Conservation (phyloP, 2,797 vertebrate genomes). For the Antrozous pallidus region DNA sequence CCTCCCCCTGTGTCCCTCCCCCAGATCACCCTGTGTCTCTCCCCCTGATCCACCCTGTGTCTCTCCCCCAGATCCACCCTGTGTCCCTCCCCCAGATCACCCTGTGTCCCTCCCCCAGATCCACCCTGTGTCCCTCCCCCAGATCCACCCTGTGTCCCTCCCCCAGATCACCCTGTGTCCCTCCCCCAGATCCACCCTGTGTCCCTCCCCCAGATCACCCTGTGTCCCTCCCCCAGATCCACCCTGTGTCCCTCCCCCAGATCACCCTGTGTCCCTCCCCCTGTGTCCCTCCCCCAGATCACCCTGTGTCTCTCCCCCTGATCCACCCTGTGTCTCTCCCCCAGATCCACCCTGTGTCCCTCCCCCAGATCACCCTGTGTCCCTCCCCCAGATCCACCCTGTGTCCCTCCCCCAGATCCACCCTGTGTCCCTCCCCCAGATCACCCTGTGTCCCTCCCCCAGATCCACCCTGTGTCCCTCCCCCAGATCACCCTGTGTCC, state of each 20-base stretch:
- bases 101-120: background rate
- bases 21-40: background rate
- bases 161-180: background rate
- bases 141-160: background rate
- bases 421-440: background rate
- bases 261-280: background rate
- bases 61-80: background rate
- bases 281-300: no score
- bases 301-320: background rate
- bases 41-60: no score
- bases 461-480: background rate
- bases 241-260: background rate
- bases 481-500: fast-evolving
- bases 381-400: background rate
- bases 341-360: no score
- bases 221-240: background rate
- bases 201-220: background rate
- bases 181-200: background rate
- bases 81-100: background rate
- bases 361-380: background rate
- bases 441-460: background rate
- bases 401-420: background rate
- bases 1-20: background rate
- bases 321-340: background rate
- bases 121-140: background rate